phyloP scores from a whole-genome alignment of 2,113 vertebrate genomes.

The Paramormyrops kingsleyae region DNA sequence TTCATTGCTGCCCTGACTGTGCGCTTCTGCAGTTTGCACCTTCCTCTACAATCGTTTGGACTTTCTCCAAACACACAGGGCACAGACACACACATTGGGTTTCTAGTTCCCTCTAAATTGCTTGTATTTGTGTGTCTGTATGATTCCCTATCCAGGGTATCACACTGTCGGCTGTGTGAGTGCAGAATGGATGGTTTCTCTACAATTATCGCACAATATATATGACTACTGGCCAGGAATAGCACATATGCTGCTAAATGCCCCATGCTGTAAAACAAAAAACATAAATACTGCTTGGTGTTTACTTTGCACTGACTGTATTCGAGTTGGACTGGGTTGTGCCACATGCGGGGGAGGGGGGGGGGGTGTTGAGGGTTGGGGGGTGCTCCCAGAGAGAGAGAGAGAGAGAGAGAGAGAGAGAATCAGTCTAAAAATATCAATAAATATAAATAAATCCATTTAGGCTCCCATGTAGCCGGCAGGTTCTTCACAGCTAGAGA shows the following conservation, averaged over 20 bases:
- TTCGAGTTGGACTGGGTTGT: neutral
- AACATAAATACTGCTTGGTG: neutral
- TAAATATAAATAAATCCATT: neutral
- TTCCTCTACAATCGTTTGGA: neutral
- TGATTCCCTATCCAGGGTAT: neutral
- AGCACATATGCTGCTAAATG: neutral
- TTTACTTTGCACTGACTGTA: neutral
- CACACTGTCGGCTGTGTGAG: neutral
- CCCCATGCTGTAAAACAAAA: neutral
- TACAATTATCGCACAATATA: neutral
- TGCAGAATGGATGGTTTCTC: neutral
- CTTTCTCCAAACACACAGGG: neutral
- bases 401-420: neutral
- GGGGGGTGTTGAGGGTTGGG: neutral
- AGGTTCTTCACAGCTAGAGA: neutral
- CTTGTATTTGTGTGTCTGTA: neutral
- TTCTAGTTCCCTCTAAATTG: neutral
- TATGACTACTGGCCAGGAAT: neutral
- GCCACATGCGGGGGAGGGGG: neutral
- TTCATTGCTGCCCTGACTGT: too few relatives aligned
- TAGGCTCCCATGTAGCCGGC: too few relatives aligned
- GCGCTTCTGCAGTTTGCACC: neutral
- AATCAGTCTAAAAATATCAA: neutral
- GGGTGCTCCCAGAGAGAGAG: too few relatives aligned
- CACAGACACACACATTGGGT: neutral